These are phyloP conservation scores for Drosophila macrospina DNA, from an alignment of 2,888 invertebrate species.

Conservation along the genomic window DNA sequence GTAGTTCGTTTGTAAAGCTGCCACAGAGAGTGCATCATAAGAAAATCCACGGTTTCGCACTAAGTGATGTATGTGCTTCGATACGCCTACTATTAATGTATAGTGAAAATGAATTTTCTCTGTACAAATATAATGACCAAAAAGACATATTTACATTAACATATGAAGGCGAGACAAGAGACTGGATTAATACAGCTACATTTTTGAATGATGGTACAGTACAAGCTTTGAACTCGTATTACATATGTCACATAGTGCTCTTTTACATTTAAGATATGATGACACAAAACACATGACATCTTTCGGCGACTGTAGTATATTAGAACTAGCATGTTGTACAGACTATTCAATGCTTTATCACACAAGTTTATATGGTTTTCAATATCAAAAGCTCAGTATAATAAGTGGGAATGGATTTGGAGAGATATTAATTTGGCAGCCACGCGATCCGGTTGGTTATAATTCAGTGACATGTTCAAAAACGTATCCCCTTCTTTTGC, in stretches of 20 bases:
- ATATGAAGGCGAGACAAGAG: constrained; percentile 85
- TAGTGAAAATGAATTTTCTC: constrained; percentile 59
- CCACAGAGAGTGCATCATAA: constrained; percentile 37
- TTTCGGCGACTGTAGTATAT: constrained; percentile 48
- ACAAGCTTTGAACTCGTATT: constrained; percentile 86
- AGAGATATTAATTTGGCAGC: too few relatives aligned
- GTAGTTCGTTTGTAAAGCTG: constrained; percentile 20
- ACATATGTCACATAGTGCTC: constrained; percentile 89
- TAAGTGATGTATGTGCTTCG: neutral
- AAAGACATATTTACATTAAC: constrained; percentile 44
- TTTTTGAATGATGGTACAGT: constrained; percentile 85
- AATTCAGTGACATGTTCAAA: too few relatives aligned
- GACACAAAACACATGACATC: too few relatives aligned
- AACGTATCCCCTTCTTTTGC: too few relatives aligned
- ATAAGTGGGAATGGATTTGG: too few relatives aligned
- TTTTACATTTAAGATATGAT: constrained; percentile 85
- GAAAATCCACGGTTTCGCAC: constrained; percentile 58
- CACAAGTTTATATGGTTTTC: too few relatives aligned
- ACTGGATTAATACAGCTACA: constrained; percentile 89
- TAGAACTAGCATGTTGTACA: constrained; percentile 60
- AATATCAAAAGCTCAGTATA: too few relatives aligned
- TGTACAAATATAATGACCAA: constrained; percentile 25
- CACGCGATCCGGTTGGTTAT: too few relatives aligned
- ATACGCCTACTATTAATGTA: constrained; percentile 44
- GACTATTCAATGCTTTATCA: too few relatives aligned